Percentiles rank a stretch among this genome's conserved stretches.
Evolutionary conservation across 2,888 invertebrate genomes (phyloP).

Genomic region (Ennomos fuscantarius): DNA sequence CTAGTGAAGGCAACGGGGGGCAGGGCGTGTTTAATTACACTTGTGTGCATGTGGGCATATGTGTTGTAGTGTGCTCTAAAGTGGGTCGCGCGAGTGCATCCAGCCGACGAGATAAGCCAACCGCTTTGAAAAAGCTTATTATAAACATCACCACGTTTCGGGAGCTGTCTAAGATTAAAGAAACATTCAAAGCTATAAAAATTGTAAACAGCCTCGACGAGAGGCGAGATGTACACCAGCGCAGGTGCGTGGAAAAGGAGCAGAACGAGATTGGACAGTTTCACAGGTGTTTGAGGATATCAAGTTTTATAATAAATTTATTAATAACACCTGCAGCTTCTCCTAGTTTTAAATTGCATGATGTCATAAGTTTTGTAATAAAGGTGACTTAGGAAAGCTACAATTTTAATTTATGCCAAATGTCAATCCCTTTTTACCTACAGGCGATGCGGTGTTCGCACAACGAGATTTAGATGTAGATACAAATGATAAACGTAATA

Average conservation of each 20-base stretch:
- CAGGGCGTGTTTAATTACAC: constrained; percentile 57
- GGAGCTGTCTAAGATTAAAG: constrained; percentile 26
- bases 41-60: constrained; percentile 57
- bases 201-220: constrained; percentile 21
- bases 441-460: no score
- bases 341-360: constrained; percentile 9
- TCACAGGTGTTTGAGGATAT: constrained; percentile 33
- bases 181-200: constrained; percentile 10
- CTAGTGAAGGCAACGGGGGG: constrained; percentile 42
- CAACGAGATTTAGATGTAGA: no score
- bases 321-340: constrained; percentile 25
- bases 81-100: constrained; percentile 64
- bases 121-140: constrained; percentile 31
- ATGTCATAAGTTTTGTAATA: neutral
- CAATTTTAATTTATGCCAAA: no score
- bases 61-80: constrained; percentile 52
- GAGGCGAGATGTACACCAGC: constrained; percentile 21
- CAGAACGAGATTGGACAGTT: constrained; percentile 32
- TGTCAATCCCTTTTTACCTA: no score
- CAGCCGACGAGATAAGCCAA: constrained; percentile 58
- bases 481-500: no score
- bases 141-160: constrained; percentile 33
- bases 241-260: constrained; percentile 32
- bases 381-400: neutral
- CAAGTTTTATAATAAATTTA: constrained; percentile 28